Conservation (phyloP, 1,140 invertebrate genomes). For the Pseudomyrmex cubaensis region DNA sequence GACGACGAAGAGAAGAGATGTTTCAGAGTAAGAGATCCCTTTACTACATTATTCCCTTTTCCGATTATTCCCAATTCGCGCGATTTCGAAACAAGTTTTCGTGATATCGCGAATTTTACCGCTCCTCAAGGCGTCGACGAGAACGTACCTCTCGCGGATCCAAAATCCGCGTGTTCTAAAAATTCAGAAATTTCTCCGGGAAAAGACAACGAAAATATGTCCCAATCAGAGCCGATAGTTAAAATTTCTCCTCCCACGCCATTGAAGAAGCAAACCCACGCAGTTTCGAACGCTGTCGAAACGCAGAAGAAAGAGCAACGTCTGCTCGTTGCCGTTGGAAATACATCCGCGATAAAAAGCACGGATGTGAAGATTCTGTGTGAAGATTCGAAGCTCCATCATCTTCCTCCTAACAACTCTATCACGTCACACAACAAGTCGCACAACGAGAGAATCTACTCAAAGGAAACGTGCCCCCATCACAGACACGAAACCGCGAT, state of each 20-base stretch:
- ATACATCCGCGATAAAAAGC: constrained; percentile 28
- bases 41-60: constrained; percentile 19
- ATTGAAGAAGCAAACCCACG: constrained; percentile 2
- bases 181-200: not conserved
- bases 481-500: constrained; percentile 51
- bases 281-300: not conserved
- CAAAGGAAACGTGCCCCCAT: constrained; percentile 58
- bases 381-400: constrained; percentile 9
- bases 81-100: not conserved
- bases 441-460: constrained; percentile 48
- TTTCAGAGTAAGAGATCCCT: constrained; percentile 72
- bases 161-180: constrained; percentile 49
- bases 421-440: constrained; percentile 39
- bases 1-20: constrained; percentile 65
- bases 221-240: constrained; percentile 30
- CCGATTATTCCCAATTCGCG: constrained; percentile 12
- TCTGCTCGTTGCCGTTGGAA: constrained; percentile 3
- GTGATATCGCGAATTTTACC: constrained; percentile 30
- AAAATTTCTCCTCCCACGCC: constrained; percentile 45
- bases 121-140: constrained; percentile 16
- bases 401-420: constrained; percentile 40
- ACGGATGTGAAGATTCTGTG: not conserved
- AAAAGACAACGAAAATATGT: not conserved
- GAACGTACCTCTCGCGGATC: constrained; percentile 53
- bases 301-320: not conserved